phyloP scores from a whole-genome alignment of 2,797 vertebrate species.

The Dromococcyx pavoninus region DNA sequence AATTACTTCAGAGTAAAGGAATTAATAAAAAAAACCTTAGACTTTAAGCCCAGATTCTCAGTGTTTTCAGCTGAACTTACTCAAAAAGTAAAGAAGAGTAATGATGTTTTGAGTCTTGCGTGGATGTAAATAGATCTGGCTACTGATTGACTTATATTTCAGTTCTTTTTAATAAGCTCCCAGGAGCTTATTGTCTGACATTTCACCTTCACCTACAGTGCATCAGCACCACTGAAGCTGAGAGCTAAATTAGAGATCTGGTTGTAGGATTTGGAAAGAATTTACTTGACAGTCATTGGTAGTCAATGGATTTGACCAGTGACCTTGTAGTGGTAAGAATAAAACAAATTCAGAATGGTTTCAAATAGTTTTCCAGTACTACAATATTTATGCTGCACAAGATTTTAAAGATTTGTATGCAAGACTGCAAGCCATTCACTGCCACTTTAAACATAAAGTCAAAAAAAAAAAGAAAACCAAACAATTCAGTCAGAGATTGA shows the following conservation, averaged over 20 bases:
- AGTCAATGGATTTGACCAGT: not conserved
- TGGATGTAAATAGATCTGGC: not conserved
- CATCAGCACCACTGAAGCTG: not conserved
- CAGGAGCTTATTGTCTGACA: not conserved
- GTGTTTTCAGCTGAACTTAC: not conserved
- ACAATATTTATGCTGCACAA: not conserved
- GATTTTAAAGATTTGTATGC: not conserved
- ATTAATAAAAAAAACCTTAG: not conserved
- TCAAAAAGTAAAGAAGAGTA: not conserved
- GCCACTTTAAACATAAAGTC: not conserved
- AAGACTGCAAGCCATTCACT: not conserved
- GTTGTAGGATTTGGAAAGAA: not conserved
- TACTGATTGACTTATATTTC: not conserved
- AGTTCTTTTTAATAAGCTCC: not conserved
- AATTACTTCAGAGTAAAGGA: not conserved
- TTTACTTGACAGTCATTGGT: not conserved
- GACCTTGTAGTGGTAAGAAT: not conserved
- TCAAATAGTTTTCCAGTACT: not conserved
- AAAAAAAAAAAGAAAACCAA: too few relatives aligned
- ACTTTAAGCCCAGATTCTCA: not conserved
- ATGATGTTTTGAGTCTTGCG: not conserved
- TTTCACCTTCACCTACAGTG: not conserved
- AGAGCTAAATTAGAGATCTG: not conserved
- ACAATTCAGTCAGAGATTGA: not conserved
- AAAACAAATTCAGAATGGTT: not conserved